phyloP scores from a whole-genome alignment of 2,113 vertebrate species.

The Tiliqua scincoides region DNA sequence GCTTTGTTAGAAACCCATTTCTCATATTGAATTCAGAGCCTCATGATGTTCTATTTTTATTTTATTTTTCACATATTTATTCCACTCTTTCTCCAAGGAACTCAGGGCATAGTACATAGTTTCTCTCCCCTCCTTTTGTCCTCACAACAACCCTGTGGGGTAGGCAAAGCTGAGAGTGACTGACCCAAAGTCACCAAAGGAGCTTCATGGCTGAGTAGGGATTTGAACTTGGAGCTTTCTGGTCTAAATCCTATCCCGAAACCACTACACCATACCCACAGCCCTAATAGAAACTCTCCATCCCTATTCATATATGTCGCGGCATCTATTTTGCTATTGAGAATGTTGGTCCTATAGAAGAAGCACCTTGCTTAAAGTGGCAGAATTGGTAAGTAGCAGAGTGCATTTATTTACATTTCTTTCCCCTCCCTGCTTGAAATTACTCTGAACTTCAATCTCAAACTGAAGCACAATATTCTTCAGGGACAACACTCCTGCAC shows the following conservation, averaged over 20 bases:
- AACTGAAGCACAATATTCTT: constrained; percentile 23
- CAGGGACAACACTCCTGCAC: constrained; percentile 4
- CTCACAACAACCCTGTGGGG: no score
- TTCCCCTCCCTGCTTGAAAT: background rate
- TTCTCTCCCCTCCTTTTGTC: no score
- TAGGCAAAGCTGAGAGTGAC: no score
- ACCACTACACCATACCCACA: no score
- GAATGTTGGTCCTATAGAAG: constrained; percentile 18
- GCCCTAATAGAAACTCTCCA: constrained; percentile 7
- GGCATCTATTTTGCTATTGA: background rate
- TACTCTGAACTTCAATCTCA: constrained; percentile 24
- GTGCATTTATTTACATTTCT: constrained; percentile 17
- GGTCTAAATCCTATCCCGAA: no score
- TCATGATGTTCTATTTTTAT: constrained; percentile 4
- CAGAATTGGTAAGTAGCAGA: no score
- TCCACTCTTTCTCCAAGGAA: no score
- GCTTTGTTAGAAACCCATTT: constrained; percentile 2
- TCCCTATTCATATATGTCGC: background rate
- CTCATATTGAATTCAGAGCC: constrained; percentile 14
- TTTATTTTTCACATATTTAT: no score
- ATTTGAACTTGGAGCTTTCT: no score
- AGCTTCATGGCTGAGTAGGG: no score
- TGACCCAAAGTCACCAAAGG: no score
- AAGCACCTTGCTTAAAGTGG: constrained; percentile 16
- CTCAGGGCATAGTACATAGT: no score